A percentile compares a stretch with the other conserved stretches of the same genome.
Evolutionary conservation across 2,888 invertebrate species (phyloP).

Genomic region (Altica lythri): DNA sequence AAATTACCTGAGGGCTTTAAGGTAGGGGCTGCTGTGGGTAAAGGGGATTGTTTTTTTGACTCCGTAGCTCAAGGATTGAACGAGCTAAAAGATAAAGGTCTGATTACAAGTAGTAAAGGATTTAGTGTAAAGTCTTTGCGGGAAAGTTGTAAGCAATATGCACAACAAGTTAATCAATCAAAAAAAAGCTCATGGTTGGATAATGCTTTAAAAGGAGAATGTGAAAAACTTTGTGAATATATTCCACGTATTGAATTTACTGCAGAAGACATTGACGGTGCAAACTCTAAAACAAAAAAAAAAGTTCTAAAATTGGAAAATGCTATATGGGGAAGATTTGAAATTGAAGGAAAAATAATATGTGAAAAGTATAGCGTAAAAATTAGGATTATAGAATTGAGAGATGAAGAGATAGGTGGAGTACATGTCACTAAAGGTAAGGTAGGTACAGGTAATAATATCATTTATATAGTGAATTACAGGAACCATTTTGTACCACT

Average conservation of each 20-base stretch:
- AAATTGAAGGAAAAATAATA: conserved; percentile 10
- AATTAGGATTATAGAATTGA: conserved; percentile 9
- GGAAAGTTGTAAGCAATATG: conserved; percentile 39
- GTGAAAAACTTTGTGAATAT: conserved; percentile 17
- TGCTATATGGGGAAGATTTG: conserved; percentile 13
- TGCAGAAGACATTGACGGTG: conserved; percentile 14
- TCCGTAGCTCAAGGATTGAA: conserved; percentile 41
- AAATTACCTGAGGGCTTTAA: conserved; percentile 33
- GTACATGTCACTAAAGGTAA: conserved; percentile 15
- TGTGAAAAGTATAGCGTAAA: conserved; percentile 9
- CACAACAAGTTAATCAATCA: conserved; percentile 38
- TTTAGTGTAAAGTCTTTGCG: conserved; percentile 40
- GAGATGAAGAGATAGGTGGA: conserved; percentile 10
- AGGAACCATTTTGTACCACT: conserved; percentile 21
- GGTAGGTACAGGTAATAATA: conserved; percentile 17
- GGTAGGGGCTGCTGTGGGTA: conserved; percentile 38
- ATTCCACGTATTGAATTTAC: conserved; percentile 17
- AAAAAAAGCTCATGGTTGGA: conserved; percentile 35
- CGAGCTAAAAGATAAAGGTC: conserved; percentile 39
- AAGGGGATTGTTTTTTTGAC: conserved; percentile 41
- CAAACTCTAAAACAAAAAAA: conserved; percentile 5
- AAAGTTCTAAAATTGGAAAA: conserved; percentile 11
- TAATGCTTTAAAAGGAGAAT: conserved; percentile 14
- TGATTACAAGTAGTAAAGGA: conserved; percentile 37
- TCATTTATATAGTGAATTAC: conserved; percentile 16